These are phyloP conservation scores for Idaea straminata DNA, from an alignment of 2,888 invertebrate genomes.

Conservation along the genomic window DNA sequence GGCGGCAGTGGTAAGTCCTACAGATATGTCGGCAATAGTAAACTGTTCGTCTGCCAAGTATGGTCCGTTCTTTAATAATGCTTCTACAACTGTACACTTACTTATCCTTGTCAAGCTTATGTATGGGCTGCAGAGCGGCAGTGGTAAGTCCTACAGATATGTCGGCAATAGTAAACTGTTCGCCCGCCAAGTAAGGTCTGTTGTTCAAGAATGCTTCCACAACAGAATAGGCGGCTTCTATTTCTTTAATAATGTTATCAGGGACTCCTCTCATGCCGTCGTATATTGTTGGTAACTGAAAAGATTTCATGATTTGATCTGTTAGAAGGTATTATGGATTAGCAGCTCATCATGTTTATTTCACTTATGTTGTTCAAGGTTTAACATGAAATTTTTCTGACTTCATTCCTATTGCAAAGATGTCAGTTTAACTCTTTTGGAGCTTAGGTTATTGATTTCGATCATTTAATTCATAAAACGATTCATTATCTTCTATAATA, in stretches of 20 bases:
- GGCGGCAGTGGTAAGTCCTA: no score
- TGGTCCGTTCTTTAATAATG: slow-evolving; percentile 25
- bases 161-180: slow-evolving; percentile 35
- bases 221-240: slow-evolving; percentile 31
- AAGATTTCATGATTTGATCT: neutral
- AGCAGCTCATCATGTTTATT: no score
- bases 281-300: slow-evolving; percentile 34
- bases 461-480: no score
- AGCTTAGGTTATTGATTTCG: no score
- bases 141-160: slow-evolving; percentile 28
- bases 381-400: no score
- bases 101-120: slow-evolving; percentile 24
- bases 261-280: slow-evolving; percentile 21
- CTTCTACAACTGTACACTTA: slow-evolving; percentile 17
- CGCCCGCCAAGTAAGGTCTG: slow-evolving; percentile 28
- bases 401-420: no score
- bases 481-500: no score
- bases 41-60: slow-evolving; percentile 32
- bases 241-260: neutral
- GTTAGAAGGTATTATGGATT: no score
- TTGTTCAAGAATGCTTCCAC: slow-evolving; percentile 32
- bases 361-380: no score
- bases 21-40: slow-evolving; percentile 31
- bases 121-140: slow-evolving; percentile 17
- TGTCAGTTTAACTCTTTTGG: no score